These are phyloP conservation scores for Strigops habroptila DNA, from an alignment of 2,113 vertebrate species.

Conservation along the genomic window DNA sequence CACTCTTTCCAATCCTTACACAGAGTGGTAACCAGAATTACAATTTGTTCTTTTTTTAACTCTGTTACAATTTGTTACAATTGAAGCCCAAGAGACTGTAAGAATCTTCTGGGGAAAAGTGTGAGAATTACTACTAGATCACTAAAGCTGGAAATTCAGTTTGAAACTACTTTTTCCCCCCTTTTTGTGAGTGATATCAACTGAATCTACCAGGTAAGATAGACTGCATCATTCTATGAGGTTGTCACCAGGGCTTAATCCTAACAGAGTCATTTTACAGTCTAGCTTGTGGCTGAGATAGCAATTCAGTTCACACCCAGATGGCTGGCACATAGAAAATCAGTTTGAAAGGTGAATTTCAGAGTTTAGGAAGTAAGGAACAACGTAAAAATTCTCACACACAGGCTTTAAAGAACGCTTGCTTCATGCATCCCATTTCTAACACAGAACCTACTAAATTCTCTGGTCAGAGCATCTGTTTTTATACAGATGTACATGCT, in stretches of 20 bases:
- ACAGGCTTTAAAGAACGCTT: not conserved
- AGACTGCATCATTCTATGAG: slow-evolving; percentile 43
- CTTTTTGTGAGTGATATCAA: slow-evolving; percentile 5
- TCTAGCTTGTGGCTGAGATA: slow-evolving; percentile 50
- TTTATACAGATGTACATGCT: not conserved
- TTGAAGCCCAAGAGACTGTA: slow-evolving; percentile 19
- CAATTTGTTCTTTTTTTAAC: slow-evolving; percentile 13
- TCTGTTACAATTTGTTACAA: not conserved
- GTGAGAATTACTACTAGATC: slow-evolving; percentile 6
- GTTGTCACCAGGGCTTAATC: slow-evolving; percentile 67
- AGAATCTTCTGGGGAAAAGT: not conserved
- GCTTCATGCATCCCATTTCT: not conserved
- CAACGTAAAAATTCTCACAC: not conserved
- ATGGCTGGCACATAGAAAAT: not conserved
- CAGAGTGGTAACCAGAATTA: not conserved
- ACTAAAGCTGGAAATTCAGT: slow-evolving; percentile 37
- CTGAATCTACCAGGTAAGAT: slow-evolving; percentile 56
- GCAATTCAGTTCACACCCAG: slow-evolving; percentile 36
- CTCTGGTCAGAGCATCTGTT: not conserved
- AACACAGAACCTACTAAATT: not conserved
- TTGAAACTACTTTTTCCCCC: not conserved
- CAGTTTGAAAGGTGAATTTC: slow-evolving; percentile 22
- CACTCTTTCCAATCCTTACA: not conserved
- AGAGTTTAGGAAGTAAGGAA: slow-evolving; percentile 12
- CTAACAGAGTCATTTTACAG: slow-evolving; percentile 58